These are phyloP conservation scores for Melieria omissa DNA, from an alignment of 2,888 invertebrate genomes.

Conservation along the genomic window DNA sequence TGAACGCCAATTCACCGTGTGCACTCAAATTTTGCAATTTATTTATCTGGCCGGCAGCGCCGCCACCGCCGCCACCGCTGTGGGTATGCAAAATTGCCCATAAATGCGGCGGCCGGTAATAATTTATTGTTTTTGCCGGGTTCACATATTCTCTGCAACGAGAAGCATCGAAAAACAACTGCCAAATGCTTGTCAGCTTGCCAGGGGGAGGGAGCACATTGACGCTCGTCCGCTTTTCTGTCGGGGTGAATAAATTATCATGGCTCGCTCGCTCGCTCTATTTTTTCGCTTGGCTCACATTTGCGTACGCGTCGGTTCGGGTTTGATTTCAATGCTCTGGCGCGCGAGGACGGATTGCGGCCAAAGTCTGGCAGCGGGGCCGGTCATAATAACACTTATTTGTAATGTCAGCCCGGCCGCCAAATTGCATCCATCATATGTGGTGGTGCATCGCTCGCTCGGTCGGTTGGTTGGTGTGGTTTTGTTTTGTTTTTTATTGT, in stretches of 20 bases:
- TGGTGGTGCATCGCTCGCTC: not conserved
- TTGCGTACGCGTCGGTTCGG: not conserved
- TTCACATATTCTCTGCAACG: conserved; percentile 22
- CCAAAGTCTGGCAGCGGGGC: conserved; percentile 23
- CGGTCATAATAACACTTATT: conserved; percentile 39
- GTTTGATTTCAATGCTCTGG: conserved; percentile 21
- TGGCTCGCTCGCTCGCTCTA: conserved; percentile 6
- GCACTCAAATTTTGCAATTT: conserved; percentile 3
- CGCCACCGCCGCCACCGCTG: not conserved
- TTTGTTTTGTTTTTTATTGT: conserved; percentile 1
- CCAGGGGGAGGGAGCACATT: no score
- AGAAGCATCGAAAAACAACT: no score
- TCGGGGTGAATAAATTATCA: conserved; percentile 33
- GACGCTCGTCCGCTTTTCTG: conserved; percentile 13
- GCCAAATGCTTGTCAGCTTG: no score
- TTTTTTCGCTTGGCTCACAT: no score
- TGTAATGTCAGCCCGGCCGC: conserved; percentile 39
- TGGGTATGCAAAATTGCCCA: conserved; percentile 25
- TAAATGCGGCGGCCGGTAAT: conserved; percentile 34
- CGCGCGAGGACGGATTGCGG: conserved; percentile 28
- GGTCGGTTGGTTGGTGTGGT: not conserved
- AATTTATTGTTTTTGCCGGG: conserved; percentile 42
- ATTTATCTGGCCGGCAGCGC: not conserved
- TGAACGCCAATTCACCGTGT: conserved; percentile 6
- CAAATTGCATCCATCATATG: conserved; percentile 43